Percentiles rank a stretch among this genome's conserved stretches.
phyloP scores from a whole-genome alignment of 2,113 vertebrate genomes.

The Triplophysa rosa region DNA sequence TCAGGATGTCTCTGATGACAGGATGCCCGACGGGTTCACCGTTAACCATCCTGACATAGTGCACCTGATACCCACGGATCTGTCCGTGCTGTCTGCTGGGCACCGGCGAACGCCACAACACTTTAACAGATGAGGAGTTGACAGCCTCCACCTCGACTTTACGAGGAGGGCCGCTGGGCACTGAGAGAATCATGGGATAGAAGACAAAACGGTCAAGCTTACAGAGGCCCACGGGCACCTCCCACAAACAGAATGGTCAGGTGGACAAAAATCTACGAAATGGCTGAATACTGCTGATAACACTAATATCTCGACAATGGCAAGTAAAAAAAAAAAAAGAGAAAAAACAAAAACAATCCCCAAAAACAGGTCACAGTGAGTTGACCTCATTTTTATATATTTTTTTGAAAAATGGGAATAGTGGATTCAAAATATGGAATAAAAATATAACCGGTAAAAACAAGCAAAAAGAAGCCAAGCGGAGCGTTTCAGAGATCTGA shows the following conservation, averaged over 20 bases:
- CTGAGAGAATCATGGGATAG: constrained; percentile 99
- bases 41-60: constrained; percentile 96
- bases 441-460: constrained; percentile 93
- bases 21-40: constrained; percentile 94
- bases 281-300: constrained; percentile 76
- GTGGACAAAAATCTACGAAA: constrained; percentile 75
- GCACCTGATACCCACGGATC: constrained; percentile 98
- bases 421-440: constrained; percentile 94
- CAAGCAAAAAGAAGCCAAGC: constrained; percentile 97
- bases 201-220: constrained; percentile 84
- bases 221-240: constrained; percentile 79
- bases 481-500: constrained; percentile 88
- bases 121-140: constrained; percentile 99
- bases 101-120: constrained; percentile 96
- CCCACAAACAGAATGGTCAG: constrained; percentile 65
- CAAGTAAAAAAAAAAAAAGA: constrained; percentile 78
- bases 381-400: constrained; percentile 71
- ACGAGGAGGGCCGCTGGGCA: constrained; percentile 99
- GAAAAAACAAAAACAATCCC: constrained; percentile 75
- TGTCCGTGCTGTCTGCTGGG: constrained; percentile 98
- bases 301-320: constrained; percentile 81
- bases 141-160: constrained; percentile 99
- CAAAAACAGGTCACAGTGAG: constrained; percentile 76
- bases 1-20: constrained; percentile 96
- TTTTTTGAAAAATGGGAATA: constrained; percentile 87